Evolutionary conservation across 1,140 invertebrate genomes (phyloP), one percentile per base, ranked within the genome.

Genomic region (Mactra quadrangularis): DNA sequence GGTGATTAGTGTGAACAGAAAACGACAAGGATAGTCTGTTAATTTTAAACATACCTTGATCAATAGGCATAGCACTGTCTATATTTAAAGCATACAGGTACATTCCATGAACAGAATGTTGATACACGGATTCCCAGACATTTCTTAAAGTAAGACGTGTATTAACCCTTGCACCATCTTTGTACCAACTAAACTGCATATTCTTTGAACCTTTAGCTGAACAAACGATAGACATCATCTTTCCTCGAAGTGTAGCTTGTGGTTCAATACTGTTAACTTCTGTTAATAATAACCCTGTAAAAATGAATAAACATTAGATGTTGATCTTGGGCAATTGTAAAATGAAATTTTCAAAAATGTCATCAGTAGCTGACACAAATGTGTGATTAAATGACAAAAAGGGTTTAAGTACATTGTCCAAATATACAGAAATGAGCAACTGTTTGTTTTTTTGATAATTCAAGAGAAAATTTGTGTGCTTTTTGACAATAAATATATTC

Each of bases 111-210:
- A 78, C 59, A 17, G 83, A 82, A 11, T 81, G 50, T 3, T 72
- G 75, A 2, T 87, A 38, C 19, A 77, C 76, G 0, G 84, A 74
- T 59, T 84, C 82, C 87, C 87, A 88, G n/a, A 83, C 79, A 53
- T 85, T 86, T 35, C 87, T 60, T 4, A 55, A 74, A 7, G 82
- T 86, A 19, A 86, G 59, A 17, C 57, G 31, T 17, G 74, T 82
- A 50, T 86, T 72, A n/a, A 88, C 55, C 17, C 68, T 45, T n/a
- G 41, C 60, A 15, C 71, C 59, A 59, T 88, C 86, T 52, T 87
- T 87, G 75, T 81, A 86, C 87, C 87, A 88, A 19, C 83, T 31
- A 68, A 87, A 88, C 52, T 70, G n/a, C 41, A 87, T 81, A 9
- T 68, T 22, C 15, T 47, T 45, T 22, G 86, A 87, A 6, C 86